A percentile compares a stretch with the other conserved stretches of the same genome.
Evolutionary conservation across 2,797 vertebrate species (phyloP).

Genomic region (Galago senegalensis): DNA sequence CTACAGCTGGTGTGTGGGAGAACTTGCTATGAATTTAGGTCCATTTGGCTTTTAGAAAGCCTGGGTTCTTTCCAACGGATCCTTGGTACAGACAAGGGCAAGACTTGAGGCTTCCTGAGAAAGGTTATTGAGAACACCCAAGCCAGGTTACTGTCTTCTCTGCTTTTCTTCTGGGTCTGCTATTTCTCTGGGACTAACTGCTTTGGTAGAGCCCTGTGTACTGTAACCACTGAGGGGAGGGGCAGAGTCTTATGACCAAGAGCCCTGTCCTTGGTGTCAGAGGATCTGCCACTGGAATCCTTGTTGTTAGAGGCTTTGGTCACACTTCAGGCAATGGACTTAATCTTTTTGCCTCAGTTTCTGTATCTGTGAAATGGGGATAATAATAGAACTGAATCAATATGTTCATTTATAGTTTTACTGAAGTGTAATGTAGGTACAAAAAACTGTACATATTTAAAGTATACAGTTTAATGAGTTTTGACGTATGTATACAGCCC

Average conservation of each 20-base stretch:
- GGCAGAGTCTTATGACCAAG: neutral
- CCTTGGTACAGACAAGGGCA: neutral
- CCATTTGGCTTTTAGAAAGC: neutral
- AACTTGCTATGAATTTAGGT: neutral
- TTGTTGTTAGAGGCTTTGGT: neutral
- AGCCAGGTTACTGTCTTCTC: neutral
- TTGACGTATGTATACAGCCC: rapidly evolving
- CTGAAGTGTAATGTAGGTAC: neutral
- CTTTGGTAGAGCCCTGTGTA: neutral
- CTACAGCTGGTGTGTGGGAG: neutral
- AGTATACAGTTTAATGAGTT: neutral
- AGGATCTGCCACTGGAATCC: neutral
- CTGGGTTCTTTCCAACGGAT: neutral
- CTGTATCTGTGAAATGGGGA: neutral
- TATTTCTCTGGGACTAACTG: neutral
- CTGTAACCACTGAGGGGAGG: no score
- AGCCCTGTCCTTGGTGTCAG: neutral
- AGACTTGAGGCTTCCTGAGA: neutral
- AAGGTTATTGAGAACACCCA: neutral
- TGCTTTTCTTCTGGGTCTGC: neutral
- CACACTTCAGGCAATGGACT: neutral
- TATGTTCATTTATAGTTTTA: neutral
- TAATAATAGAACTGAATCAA: neutral
- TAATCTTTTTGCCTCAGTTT: neutral
- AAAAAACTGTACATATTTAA: neutral